Base-by-base conservation (phyloP, 2,888 invertebrate genomes). In the Erannis defoliaria region DNA sequence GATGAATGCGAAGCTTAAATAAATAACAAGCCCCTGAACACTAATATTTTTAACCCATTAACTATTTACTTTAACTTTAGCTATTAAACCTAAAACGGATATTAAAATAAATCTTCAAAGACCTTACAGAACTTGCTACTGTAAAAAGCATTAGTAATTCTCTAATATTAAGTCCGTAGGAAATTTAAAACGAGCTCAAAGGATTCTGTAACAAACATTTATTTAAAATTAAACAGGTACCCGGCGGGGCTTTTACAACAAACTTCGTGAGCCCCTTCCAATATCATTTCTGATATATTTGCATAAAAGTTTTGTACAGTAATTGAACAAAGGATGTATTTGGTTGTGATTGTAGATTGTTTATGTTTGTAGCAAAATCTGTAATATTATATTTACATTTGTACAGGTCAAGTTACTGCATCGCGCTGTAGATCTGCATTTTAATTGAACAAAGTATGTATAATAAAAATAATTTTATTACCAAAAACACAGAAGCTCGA, bases 131-230 rank as follows among this genome's bases (percentile, higher is more conserved):
- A 57, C 53, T 55, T 48, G 40, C 55, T 61, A 62, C 48, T 29
- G 42, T 48, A 53, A 53, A 60, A 54, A 55, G 37, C 55, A 50
- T 54, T 19, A 55, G 23, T 65, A 55, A 61, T 60, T 62, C 31
- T 54, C 42, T 51, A 59, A 58, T 50, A 62, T 50, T 56, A 61
- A 67, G 51, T 49, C 56, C 46, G 18, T 45, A 49, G 62, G 45
- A 65, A 70, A 72, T 71, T 67, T 42, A 56, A 67, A 69, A 66
- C 56, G 65, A 67, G 60, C 70, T 71, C 53, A 68, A 72, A 69
- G 63, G 67, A 67, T 64, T 72, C 66, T 37, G 54, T 38, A 66
- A 64, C 70, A 72, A 73, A 72, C 58, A 72, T 72, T 73, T 67
- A 65, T 67, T 62, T 70, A 56, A 71, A 74, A 55, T 75, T 68